Base-by-base conservation (phyloP, 2,888 invertebrate genomes). In the Cryptocephalus primarius region DNA sequence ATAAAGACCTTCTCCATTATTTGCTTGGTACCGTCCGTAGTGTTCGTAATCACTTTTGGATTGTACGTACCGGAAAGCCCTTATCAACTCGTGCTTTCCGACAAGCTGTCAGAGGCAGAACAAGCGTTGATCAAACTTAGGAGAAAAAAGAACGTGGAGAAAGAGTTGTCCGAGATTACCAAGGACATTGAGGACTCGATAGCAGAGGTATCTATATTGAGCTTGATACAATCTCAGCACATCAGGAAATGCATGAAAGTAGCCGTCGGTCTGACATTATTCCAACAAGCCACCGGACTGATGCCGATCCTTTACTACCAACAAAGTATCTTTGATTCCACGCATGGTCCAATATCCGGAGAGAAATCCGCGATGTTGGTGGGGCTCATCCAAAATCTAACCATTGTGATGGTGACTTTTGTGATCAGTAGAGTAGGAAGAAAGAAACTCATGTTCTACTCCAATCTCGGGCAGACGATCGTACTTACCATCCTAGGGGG, bases 391-490 rank as follows among this genome's bases (percentile, higher is more conserved):
- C 88, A 90, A 72, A 72, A 88, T 11, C 58, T 76, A 0, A 81
- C 85, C 0, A 86, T 88, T 0, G 70, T 69, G 32, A 70, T 83
- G 11, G 83, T 86, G 0, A 83, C 86, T 0, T 59, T 83, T 13
- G 75, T 89, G 31, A 87, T 86, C 44, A 91, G 91, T 67, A 74
- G 79, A 44, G 75, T 84, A 39, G 90, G 90, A 0, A 73, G 90
- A 33, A 78, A 81, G 47, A 67, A 82, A 1, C 73, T 92, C 38
- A 73, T 91, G 0, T 65, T 88, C 1, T 65, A 79, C 22, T 88
- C 88, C 0, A 77, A 83, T 1, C 62, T 76, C 32, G 77, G 83
- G 0, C 80, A 82, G 61, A 71, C 78, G 12, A 55, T 81, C 1
- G 82, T 84, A 50, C 67, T 54, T 3, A n/a, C 48, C 2, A 13